Base-by-base conservation (phyloP, 2,888 invertebrate species). In the Polylopha cassiicola region DNA sequence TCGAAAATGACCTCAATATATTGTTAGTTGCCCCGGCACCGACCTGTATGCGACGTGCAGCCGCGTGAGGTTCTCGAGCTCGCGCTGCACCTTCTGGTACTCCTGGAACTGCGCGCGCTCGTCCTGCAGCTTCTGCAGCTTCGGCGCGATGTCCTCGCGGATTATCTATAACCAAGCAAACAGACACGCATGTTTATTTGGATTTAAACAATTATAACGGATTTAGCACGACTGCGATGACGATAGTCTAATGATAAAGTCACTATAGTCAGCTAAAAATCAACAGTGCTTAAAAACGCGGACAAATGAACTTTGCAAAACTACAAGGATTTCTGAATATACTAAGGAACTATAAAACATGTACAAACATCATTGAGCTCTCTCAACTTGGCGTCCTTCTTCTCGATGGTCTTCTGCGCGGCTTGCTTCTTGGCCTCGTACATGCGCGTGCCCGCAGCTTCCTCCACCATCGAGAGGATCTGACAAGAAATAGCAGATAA, bases 381-480 rank as follows among this genome's bases (percentile, higher is more conserved):
- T 17, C 89, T 85, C 1, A 99, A 87, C 71, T 96, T 97, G 1
- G 90, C 89, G 71, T 99, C 95, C 69, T 99, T 99, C 65, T 95
- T 97, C 47, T 93, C 93, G 39, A 99, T 95, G 0, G 93, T 92
- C 62, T 91, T 94, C 49, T 94, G 89, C 0, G 97, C 93, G 2
- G 89, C 89, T 60, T 94, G 92, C 52, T 95, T 95, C 72, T 99
- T 99, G 1, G 91, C 89, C 73, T 99, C 98, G 70, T 99, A 99
- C 91, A 98, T 92, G 58, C 95, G 91, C 0, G 99, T 99, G 1
- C 99, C 99, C 0, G 98, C 98, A 4, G 99, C 98, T 85, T 99
- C 99, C 81, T 99, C 99, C 38, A 99, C 92, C 98, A 99, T 98
- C 0, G 95, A 93, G 36, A 98, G 84, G 60, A 98, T 95, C 92